Conservation (phyloP, 2,797 vertebrate genomes). For the Rhadinocentrus ornatus region DNA sequence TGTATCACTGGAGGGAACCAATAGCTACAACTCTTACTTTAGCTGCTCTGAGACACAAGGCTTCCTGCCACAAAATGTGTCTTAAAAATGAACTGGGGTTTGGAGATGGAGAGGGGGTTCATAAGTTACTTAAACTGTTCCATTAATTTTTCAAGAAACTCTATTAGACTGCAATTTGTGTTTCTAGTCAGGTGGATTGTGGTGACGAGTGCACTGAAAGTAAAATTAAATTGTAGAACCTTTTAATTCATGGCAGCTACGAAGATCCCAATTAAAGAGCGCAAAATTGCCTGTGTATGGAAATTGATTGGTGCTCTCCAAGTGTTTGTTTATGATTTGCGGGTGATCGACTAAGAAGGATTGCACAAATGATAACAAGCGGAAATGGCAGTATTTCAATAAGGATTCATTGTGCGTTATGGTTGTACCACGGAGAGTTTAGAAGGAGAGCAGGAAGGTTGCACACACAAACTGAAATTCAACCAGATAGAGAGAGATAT, state of each 20-base stretch:
- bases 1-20: constrained; percentile 33
- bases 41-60: constrained; percentile 36
- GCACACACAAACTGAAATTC: too few relatives aligned
- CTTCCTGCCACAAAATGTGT: constrained; percentile 41
- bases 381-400: too few relatives aligned
- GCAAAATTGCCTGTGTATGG: too few relatives aligned
- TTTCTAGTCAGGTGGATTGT: constrained; percentile 12
- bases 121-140: constrained; percentile 26
- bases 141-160: constrained; percentile 2
- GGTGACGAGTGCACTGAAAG: constrained; percentile 22
- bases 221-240: neutral
- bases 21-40: constrained; percentile 47
- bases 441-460: too few relatives aligned
- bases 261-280: too few relatives aligned
- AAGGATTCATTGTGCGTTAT: too few relatives aligned
- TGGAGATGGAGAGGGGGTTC: constrained; percentile 17
- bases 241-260: neutral
- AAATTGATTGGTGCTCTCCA: too few relatives aligned
- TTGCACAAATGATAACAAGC: too few relatives aligned
- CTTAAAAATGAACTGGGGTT: constrained; percentile 33
- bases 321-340: too few relatives aligned
- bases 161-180: constrained; percentile 39
- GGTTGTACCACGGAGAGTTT: too few relatives aligned
- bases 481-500: too few relatives aligned
- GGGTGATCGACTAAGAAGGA: too few relatives aligned